Evolutionary conservation across 1,140 invertebrate species (phyloP).

Genomic region (Drosophila melanogaster): DNA sequence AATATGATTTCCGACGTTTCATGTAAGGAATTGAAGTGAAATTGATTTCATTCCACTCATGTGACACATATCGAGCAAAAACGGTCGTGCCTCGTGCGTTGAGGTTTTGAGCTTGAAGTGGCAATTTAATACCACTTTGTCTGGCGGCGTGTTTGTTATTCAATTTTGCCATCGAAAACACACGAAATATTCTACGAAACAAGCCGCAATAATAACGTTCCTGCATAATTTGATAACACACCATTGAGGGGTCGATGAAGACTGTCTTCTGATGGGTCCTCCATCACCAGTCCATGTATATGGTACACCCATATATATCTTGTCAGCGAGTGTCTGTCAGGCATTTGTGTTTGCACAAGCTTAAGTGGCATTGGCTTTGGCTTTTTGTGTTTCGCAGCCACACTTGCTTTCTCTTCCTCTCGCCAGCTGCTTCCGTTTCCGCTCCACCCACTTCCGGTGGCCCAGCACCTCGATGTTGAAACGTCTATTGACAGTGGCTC

Average conservation of each 20-base stretch:
- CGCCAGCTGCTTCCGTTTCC: constrained; percentile 67
- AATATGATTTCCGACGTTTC: constrained; percentile 40
- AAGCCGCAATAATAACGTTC: constrained; percentile 76
- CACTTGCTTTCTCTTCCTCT: neutral
- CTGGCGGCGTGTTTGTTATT: constrained; percentile 65
- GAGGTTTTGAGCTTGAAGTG: constrained; percentile 62
- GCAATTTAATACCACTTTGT: constrained; percentile 76
- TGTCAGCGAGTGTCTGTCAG: constrained; percentile 37
- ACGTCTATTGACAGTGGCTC: constrained; percentile 59
- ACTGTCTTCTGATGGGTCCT: constrained; percentile 49
- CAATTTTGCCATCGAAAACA: constrained; percentile 71
- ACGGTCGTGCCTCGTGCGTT: neutral
- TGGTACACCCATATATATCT: constrained; percentile 6
- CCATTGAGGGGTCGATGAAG: constrained; percentile 36
- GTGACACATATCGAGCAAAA: constrained; percentile 3
- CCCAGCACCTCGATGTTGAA: constrained; percentile 11
- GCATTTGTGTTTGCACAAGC: constrained; percentile 72
- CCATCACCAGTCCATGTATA: constrained; percentile 5
- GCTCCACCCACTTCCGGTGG: constrained; percentile 23
- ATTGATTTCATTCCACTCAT: constrained; percentile 45
- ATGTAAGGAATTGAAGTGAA: constrained; percentile 36
- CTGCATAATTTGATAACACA: constrained; percentile 72
- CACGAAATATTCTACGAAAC: constrained; percentile 61
- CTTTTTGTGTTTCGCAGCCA: constrained; percentile 33
- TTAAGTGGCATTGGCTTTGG: constrained; percentile 73